A percentile compares a stretch with the other conserved stretches of the same genome.
phyloP scores from a whole-genome alignment of 2,888 invertebrate species.

The Callimorpha dominula region DNA sequence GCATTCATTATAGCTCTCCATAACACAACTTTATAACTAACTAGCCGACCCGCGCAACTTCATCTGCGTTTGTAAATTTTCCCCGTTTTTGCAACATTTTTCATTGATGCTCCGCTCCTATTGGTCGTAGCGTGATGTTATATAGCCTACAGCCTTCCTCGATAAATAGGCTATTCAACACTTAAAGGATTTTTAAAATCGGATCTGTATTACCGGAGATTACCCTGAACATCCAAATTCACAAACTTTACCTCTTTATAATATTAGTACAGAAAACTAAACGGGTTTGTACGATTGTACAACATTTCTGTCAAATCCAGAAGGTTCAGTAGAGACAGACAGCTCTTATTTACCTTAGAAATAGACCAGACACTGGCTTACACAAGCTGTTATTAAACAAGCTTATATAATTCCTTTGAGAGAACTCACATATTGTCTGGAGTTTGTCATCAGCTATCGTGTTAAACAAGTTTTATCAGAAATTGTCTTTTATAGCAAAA shows the following conservation, averaged over 20 bases:
- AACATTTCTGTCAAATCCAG: constrained; percentile 8
- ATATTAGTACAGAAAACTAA: too few species aligned
- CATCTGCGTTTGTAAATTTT: too few species aligned
- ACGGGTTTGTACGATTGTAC: not conserved
- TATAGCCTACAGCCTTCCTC: too few species aligned
- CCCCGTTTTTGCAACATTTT: too few species aligned
- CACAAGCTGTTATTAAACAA: constrained; percentile 16
- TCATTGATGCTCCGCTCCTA: too few species aligned
- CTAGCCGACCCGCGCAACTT: too few species aligned
- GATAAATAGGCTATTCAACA: too few species aligned
- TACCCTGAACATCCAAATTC: too few species aligned
- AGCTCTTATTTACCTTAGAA: constrained; percentile 36
- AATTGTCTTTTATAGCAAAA: not conserved
- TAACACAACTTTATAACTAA: not conserved
- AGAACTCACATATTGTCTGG: not conserved
- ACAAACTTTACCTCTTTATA: not conserved
- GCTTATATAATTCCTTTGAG: constrained; percentile 5
- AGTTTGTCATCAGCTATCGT: not conserved
- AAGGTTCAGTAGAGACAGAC: constrained; percentile 16
- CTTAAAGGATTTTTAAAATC: too few species aligned
- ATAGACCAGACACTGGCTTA: constrained; percentile 31
- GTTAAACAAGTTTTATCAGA: not conserved
- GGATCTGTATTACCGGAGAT: too few species aligned
- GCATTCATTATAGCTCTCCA: not conserved
- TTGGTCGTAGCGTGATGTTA: too few species aligned